Base-by-base conservation (phyloP, 1,140 invertebrate species). In the Drosophila repleta region DNA sequence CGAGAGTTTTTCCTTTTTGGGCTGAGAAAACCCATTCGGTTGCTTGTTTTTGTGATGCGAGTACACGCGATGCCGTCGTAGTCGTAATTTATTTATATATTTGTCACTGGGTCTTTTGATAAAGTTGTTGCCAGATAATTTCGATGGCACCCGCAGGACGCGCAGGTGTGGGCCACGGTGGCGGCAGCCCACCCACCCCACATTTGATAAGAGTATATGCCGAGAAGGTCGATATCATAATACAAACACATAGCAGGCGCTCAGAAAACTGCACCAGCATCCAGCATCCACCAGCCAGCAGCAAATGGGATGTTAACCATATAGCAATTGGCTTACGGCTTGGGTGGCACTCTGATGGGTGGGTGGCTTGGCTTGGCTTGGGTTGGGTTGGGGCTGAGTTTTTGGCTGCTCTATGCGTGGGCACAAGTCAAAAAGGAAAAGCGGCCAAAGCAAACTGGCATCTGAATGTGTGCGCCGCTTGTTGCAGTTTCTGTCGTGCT, bases 221-320 rank as follows among this genome's bases (percentile, higher is more conserved):
- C 52, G 56, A 72, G 82, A 87, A 87, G 72, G 83, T 88, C 83
- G 83, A 88, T 88, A 88, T 88, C 84, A 80, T 89, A 88, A 89
- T 89, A 88, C 87, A 88, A 88, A 88, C 84, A 88, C 63, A 79
- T 66, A 88, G 73, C 82, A 88, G 83, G 83, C 87, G 83, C 83
- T 48, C 83, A 88, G 73, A 63, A 88, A 37, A 17, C 24, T 56
- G 49, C 67, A 76, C 39, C 39, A 41, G 64, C 71, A 72, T 49
- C 67, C 49, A 53, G 41, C n/a, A 41, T 61, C 71, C 69, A 53
- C 67, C 49, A 53, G 41, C 58, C 70, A 43, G 29, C 46, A 56
- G 8, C 53, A 17, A 61, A 37, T 37, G 53, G 60, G 60, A 75
- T 75, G 79, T 45, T 69, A 77, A 64, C 75, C 72, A 49, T 63